A percentile compares a stretch with the other conserved stretches of the same genome.
Evolutionary conservation across 2,113 vertebrate species (phyloP).

Genomic region (Gavialis gangeticus): DNA sequence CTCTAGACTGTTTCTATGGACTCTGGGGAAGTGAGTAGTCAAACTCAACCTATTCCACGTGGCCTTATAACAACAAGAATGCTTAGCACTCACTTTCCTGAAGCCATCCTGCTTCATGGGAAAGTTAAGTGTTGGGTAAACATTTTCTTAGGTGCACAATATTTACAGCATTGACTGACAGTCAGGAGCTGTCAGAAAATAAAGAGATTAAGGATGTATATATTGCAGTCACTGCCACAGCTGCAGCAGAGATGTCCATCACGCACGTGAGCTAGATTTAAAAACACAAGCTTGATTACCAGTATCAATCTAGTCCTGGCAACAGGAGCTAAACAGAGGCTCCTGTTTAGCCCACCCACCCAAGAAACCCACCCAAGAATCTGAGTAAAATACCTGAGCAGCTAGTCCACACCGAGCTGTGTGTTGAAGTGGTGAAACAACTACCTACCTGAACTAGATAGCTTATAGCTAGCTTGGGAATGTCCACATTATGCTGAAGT

Average conservation of each 20-base stretch:
- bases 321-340: too few species aligned
- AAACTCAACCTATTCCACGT: neutral
- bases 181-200: neutral
- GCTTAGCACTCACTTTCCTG: neutral
- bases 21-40: neutral
- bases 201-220: neutral
- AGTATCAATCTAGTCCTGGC: too few species aligned
- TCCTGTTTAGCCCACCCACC: too few species aligned
- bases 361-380: too few species aligned
- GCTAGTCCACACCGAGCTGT: fast-evolving
- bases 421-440: fast-evolving
- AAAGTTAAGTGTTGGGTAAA: neutral
- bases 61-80: neutral
- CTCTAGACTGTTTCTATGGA: neutral
- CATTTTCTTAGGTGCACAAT: neutral
- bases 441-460: neutral
- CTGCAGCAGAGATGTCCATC: neutral
- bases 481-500: too few species aligned
- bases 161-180: neutral
- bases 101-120: neutral
- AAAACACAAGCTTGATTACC: too few species aligned
- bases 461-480: neutral
- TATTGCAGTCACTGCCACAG: neutral
- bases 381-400: neutral
- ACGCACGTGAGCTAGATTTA: neutral